Conservation (phyloP, 2,113 vertebrate species). For the Tachysurus vachellii region DNA sequence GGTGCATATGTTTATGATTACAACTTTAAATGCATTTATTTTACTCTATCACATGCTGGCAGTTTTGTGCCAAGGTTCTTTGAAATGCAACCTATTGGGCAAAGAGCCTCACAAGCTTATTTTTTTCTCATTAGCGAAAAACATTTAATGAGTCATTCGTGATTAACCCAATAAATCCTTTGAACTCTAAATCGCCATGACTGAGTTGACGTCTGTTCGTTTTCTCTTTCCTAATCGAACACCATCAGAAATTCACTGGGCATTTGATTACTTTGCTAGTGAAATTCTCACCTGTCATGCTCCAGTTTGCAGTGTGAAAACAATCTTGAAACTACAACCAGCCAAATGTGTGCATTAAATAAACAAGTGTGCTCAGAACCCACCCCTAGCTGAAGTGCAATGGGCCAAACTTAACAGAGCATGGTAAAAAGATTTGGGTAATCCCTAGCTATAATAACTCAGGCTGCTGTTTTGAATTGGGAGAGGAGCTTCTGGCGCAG, state of each 20-base stretch:
- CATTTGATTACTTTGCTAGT: conserved; percentile 50
- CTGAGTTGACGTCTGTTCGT: conserved; percentile 25
- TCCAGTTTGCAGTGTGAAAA: conserved; percentile 40
- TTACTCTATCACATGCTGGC: conserved; percentile 66
- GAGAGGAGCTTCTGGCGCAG: conserved; percentile 60
- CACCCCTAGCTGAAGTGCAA: conserved; percentile 52
- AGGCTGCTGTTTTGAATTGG: conserved; percentile 70
- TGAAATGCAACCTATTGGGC: conserved; percentile 49
- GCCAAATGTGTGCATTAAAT: conserved; percentile 47
- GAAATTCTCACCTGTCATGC: conserved; percentile 34
- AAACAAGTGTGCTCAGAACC: conserved; percentile 52
- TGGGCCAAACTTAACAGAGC: conserved; percentile 61
- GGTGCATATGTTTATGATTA: conserved; percentile 76
- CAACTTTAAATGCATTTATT: conserved; percentile 74
- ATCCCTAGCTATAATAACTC: conserved; percentile 68
- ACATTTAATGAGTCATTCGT: conserved; percentile 50
- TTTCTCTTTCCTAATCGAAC: conserved; percentile 42
- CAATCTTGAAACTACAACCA: conserved; percentile 37
- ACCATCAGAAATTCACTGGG: conserved; percentile 42
- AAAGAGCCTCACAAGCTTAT: conserved; percentile 42
- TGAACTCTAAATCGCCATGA: conserved; percentile 33
- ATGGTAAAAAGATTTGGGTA: conserved; percentile 70
- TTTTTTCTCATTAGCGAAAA: conserved; percentile 48
- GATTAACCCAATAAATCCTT: conserved; percentile 47
- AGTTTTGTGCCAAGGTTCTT: conserved; percentile 53